Evolutionary conservation across 2,888 invertebrate species (phyloP), one percentile per base, ranked within the genome.

Genomic region (Odontothrips loti): DNA sequence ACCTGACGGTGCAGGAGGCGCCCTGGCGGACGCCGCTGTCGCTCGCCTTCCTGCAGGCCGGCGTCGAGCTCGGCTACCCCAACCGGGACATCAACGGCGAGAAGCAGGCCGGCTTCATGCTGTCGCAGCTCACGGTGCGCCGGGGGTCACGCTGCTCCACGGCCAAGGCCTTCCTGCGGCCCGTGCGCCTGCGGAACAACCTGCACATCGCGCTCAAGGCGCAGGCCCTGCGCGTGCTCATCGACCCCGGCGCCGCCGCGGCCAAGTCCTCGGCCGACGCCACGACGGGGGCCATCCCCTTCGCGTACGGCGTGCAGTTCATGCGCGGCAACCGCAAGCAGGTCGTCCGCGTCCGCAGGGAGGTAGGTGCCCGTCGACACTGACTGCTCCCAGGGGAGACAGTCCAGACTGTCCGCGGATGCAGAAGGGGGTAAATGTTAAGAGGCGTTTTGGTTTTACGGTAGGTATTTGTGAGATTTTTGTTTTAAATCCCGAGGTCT

Each of bases 61-160:
- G 95, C 47, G 90, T 90, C 85, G 96, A 96, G 87, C 87, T 96
- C 83, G 96, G 96, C 23, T 75, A 75, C 68, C 92, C 92, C 79
- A 92, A 92, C 84, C 90, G 94, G 34, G 96, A 96, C 85, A 91
- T 94, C 83, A 96, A 96, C 86, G 96, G 95, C 1, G 94, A 91
- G 83, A 90, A 92, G 84, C 95, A 96, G 87, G 94, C 94, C 0
- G 96, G 95, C 29, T 96, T 96, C 84, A 95, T 95, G 94, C 86
- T 96, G 83, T 92, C 95, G 0, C 96, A 96, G 87, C 94, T 93
- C 17, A 96, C 96, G 0, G 93, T 95, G 82, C 89, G 96, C 27
- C 90, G 96, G 80, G 96, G 96, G 0, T 93, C 93, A 47, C 90
- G 96, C 80, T 96, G 96, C 87, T 95, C 95, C 83, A 96, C 96